Percentiles rank a stretch among this genome's conserved stretches.
These are phyloP conservation scores for Callyntrura sp. DNA, from an alignment of 2,888 invertebrate genomes.

Conservation along the genomic window DNA sequence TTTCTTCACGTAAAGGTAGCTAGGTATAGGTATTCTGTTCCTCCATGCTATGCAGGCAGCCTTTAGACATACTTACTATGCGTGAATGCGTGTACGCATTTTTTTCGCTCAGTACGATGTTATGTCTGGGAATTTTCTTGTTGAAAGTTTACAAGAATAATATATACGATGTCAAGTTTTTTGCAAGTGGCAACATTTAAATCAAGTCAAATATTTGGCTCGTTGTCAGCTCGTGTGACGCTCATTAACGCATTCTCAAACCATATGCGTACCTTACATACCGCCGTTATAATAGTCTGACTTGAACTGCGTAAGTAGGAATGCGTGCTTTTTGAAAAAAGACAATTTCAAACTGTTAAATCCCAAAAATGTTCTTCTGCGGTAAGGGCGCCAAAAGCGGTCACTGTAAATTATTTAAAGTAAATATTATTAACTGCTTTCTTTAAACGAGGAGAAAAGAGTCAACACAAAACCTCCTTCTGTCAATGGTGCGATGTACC, in stretches of 20 bases:
- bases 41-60: neutral
- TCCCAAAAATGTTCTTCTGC: neutral
- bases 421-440: neutral
- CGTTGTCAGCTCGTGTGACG: slow-evolving; percentile 41
- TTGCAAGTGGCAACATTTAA: slow-evolving; percentile 20
- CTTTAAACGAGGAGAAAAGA: neutral
- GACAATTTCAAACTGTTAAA: slow-evolving; percentile 64
- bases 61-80: slow-evolving; percentile 1
- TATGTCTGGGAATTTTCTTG: slow-evolving; percentile 42
- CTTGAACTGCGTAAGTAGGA: neutral
- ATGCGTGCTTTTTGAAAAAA: slow-evolving; percentile 27
- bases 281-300: neutral
- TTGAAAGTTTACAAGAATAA: slow-evolving; percentile 43
- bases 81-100: slow-evolving; percentile 34
- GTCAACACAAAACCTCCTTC: slow-evolving; percentile 62
- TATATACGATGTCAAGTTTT: neutral
- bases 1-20: neutral
- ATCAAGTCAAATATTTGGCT: slow-evolving; percentile 54
- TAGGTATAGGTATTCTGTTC: neutral
- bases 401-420: neutral
- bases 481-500: slow-evolving; percentile 28
- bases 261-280: neutral
- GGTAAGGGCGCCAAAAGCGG: neutral
- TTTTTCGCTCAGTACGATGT: neutral
- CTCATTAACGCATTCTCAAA: slow-evolving; percentile 62